Base-by-base conservation (phyloP, 2,888 invertebrate genomes). In the Chouioia cunea region DNA sequence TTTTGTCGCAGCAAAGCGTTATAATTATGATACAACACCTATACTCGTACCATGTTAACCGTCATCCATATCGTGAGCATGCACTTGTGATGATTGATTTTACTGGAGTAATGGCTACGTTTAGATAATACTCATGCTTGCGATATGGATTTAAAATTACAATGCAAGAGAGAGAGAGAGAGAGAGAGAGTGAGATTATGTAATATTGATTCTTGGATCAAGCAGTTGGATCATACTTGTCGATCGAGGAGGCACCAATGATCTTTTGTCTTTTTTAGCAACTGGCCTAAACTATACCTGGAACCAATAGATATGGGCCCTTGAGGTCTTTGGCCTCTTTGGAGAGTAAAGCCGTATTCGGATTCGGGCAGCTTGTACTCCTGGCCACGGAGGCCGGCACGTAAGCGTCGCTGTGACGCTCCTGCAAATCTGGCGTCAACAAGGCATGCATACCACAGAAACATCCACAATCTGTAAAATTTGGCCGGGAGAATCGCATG, bases 271-370 rank as follows among this genome's bases (percentile, higher is more conserved):
- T 58, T 66, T 62, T 56, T 71, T 71, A 74, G 69, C 74, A 70
- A 76, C 79, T 84, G 81, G 81, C 82, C 80, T 82, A 81, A 77
- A 71, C 80, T 86, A 85, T 87, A 89, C 89, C 89, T 89, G 89
- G 87, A 82, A 89, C 86, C 77, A 88, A 87, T 79, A 88, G 85
- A 84, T 88, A 89, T 74, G 88, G 88, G 81, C 89, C 89, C 84
- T 89, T 89, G 79, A 86, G 85, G 81, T 86, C 88, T 82, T 86
- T 86, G 65, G 86, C 81, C 75, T 85, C 84, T 83, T 83, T 86
- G 74, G 82, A 83, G 59, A 86, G 81, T 67, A 85, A 81, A 53
- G 84, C 80, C 73, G 85, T 84, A 78, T 85, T 85, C 73, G 85
- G 81, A 77, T 83, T 82, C 23, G 85, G 86, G 70, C 85, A 85